Evolutionary conservation across 2,888 invertebrate species (phyloP).

Genomic region (Ormyrus rosae): DNA sequence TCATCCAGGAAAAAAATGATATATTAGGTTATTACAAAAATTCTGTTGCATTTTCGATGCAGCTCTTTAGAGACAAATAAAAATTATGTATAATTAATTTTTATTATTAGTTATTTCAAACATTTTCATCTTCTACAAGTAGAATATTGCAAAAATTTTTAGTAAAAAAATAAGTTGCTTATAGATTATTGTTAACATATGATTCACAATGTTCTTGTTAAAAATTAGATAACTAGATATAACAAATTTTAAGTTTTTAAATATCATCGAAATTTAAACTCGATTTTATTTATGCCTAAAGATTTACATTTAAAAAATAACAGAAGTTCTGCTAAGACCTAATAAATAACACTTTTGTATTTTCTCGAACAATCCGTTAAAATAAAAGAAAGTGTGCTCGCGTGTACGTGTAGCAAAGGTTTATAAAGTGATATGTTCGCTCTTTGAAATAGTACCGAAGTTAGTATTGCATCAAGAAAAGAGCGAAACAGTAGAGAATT

Average conservation of each 20-base stretch:
- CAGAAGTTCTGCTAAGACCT: slow-evolving; percentile 51
- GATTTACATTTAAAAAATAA: slow-evolving; percentile 35
- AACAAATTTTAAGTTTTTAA: slow-evolving; percentile 15
- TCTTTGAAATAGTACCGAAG: slow-evolving; percentile 33
- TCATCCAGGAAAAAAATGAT: slow-evolving; percentile 28
- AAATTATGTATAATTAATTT: slow-evolving; percentile 19
- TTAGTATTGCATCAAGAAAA: slow-evolving; percentile 28
- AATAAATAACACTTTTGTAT: slow-evolving; percentile 63
- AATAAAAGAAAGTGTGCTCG: slow-evolving; percentile 33
- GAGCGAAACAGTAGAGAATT: slow-evolving; percentile 7
- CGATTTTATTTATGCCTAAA: slow-evolving; percentile 32
- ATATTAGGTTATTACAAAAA: slow-evolving; percentile 47
- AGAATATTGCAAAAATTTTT: slow-evolving; percentile 15
- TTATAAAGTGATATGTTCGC: slow-evolving; percentile 21
- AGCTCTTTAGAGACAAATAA: slow-evolving; percentile 37
- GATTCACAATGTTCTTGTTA: too few relatives aligned
- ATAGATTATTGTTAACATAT: too few relatives aligned
- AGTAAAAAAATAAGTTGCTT: not conserved
- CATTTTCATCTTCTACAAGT: not conserved
- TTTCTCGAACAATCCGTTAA: slow-evolving; percentile 60
- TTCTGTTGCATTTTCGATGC: slow-evolving; percentile 50
- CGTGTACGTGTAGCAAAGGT: slow-evolving; percentile 27
- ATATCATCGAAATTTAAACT: slow-evolving; percentile 2
- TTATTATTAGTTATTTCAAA: slow-evolving; percentile 7
- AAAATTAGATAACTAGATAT: not conserved